A percentile compares a stretch with the other conserved stretches of the same genome.
These are phyloP conservation scores for Boulengeromyrus knoepffleri DNA, from an alignment of 2,113 vertebrate species.

Conservation along the genomic window DNA sequence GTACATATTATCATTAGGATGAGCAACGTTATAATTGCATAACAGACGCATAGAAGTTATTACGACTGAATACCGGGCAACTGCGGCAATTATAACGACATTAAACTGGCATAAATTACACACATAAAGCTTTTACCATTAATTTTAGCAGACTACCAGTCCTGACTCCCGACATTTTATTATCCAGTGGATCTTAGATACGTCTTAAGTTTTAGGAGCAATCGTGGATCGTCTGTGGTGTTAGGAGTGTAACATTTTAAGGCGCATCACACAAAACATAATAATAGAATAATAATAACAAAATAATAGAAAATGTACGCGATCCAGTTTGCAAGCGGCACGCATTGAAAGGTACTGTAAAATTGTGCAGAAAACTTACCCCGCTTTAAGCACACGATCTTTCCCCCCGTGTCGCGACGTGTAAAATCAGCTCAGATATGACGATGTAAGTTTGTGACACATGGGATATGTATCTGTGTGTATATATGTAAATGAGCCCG, in stretches of 20 bases:
- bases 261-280: slow-evolving; percentile 11
- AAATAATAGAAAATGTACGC: slow-evolving; percentile 23
- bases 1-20: neutral
- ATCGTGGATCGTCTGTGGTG: neutral
- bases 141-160: neutral
- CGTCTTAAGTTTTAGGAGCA: neutral
- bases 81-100: neutral
- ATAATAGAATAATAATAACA: slow-evolving; percentile 8
- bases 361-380: slow-evolving; percentile 47
- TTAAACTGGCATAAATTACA: neutral
- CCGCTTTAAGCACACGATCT: slow-evolving; percentile 13
- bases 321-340: slow-evolving; percentile 41
- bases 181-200: neutral
- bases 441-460: neutral
- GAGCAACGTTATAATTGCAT: neutral
- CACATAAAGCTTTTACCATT: neutral
- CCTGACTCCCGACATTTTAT: neutral
- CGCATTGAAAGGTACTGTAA: slow-evolving; percentile 32
- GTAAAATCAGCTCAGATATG: neutral
- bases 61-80: neutral
- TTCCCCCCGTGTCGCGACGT: neutral
- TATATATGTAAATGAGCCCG: slow-evolving; percentile 12
- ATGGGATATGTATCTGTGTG: neutral
- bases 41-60: neutral
- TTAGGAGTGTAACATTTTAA: neutral